phyloP scores from a whole-genome alignment of 2,797 vertebrate genomes.

The Periparus ater region DNA sequence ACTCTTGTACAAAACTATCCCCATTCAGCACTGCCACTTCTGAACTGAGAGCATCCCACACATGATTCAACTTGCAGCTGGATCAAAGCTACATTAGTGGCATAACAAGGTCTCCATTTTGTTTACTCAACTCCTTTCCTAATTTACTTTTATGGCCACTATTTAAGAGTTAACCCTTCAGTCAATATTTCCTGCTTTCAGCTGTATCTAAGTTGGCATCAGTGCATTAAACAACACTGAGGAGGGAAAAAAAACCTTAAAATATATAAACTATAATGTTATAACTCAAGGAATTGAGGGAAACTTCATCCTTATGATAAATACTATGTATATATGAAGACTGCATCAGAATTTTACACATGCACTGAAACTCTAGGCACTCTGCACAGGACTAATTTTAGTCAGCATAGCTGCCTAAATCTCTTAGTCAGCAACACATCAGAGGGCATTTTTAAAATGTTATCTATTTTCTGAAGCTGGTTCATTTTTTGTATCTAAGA shows the following conservation, averaged over 20 bases:
- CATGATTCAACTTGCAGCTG: not conserved
- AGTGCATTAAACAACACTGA: not conserved
- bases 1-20: not conserved
- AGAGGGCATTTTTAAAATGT: constrained; percentile 25
- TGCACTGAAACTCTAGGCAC: not conserved
- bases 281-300: not conserved
- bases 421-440: constrained; percentile 32
- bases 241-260: not conserved
- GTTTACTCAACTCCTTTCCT: not conserved
- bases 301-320: not conserved
- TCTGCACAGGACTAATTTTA: not conserved
- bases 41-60: not conserved
- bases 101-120: not conserved
- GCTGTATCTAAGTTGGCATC: not conserved
- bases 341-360: not conserved
- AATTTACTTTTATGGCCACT: not conserved
- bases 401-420: not conserved
- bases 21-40: accelerated
- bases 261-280: not conserved
- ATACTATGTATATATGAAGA: not conserved
- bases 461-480: not conserved
- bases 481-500: not conserved
- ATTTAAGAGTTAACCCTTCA: not conserved
- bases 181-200: not conserved
- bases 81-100: not conserved